Evolutionary conservation across 2,113 vertebrate species (phyloP), one percentile per base, ranked within the genome.

Genomic region (Gallinago paraguaiae): DNA sequence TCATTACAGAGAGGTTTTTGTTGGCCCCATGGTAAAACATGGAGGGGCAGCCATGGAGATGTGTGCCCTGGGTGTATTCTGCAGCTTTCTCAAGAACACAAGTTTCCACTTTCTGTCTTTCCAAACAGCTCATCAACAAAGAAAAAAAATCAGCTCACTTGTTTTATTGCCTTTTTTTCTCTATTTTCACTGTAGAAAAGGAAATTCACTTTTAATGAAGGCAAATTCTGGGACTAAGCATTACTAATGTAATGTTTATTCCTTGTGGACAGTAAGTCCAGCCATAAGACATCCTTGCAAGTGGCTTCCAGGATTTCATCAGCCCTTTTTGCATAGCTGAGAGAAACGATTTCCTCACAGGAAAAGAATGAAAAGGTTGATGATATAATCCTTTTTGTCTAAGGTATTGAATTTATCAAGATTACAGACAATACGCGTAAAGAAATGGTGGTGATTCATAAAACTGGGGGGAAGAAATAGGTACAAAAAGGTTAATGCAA

Each of bases 171-270:
- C 51, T 78, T 78, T 53, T 53, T n/a, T 51, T 91, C 78, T 89
- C 35, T 18, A 3, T 60, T 83, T 95, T 67, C 54, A 25, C n/a
- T 24, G 2, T 2, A 65, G 54, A n/a, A 85, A 80, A 86, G 92
- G 71, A 92, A 94, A 93, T 70, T 48, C 25, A 37, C 37, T 77
- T 68, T 65, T 85, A 74, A 69, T 2, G 76, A 93, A 50, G n/a
- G 56, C n/a, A 74, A 82, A 61, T 59, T 39, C 69, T 46, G 35
- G 61, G 61, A 3, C 50, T 59, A 70, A 93, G 46, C 41, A 43
- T 54, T 75, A 22, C 51, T 91, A 46, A 77, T 78, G 51, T 25
- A 59, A 70, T 31, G 51, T 37, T 86, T 88, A 72, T 28, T 76
- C 46, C 23, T 41, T 65, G 45, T 43, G 72, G 82, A 30, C 53